Base-by-base conservation (phyloP, 2,888 invertebrate species). In the Caenorhabditis angaria region DNA sequence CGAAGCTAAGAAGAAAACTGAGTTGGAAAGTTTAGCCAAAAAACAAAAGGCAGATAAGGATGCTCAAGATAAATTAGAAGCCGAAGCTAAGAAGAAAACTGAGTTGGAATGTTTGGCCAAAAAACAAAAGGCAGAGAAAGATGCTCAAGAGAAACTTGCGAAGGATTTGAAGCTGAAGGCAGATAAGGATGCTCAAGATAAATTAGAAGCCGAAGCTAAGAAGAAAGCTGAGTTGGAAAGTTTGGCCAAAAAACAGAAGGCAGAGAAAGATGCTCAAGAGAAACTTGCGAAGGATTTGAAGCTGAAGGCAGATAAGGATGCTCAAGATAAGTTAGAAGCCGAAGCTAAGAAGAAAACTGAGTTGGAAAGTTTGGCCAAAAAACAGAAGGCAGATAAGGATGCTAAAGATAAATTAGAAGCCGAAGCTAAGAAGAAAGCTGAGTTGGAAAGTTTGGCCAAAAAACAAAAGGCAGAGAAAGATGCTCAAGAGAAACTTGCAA, bases 331-430 rank as follows among this genome's bases (percentile, higher is more conserved):
- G 69, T 70, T 70, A 41, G 24, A 60, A 20, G 10, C 50, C 1
- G 70, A 70, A 4, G 68, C 25, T 18, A 22, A 70, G 51, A 58
- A 51, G 27, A 22, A 28, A 48, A 29, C 69, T 35, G 68, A 70
- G 4, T n/a, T n/a, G n/a, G n/a, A n/a, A n/a, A n/a, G n/a, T n/a
- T n/a, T n/a, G n/a, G 70, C 3, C 32, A 50, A 60, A 32, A 8
- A 24, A 20, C 62, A 71, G 70, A 70, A 69, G 6, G 54, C 20
- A 56, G 69, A 2, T 18, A 68, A 69, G 32, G 48, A 5, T 4
- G 65, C n/a, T n/a, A n/a, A 24, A 3, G 69, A 59, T 53, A 70
- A 70, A 18, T 1, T 14, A 18, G 69, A 14, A 10, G 58, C 56
- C 14, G 70, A 3, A 1, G 61, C 29, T 1, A 59, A 51, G 51